These are phyloP conservation scores for Equus przewalskii DNA, from an alignment of 2,113 vertebrate genomes.

Conservation along the genomic window DNA sequence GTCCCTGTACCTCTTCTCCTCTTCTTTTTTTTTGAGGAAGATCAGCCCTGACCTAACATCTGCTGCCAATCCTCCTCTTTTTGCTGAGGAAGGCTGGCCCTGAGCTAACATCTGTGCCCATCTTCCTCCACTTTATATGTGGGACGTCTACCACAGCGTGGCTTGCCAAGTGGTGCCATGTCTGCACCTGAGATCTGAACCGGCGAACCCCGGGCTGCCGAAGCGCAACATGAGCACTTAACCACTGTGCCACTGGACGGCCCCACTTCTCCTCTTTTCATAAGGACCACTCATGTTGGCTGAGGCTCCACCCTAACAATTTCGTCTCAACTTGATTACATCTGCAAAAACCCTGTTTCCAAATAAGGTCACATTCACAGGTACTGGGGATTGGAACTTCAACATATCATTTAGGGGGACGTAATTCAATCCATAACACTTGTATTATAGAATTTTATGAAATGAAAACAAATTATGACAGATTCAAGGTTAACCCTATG, in stretches of 20 bases:
- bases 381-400: not conserved
- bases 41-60: no score
- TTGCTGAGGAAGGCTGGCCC: no score
- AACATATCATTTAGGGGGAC: not conserved
- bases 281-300: not conserved
- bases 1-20: not conserved
- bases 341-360: not conserved
- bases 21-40: not conserved
- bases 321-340: not conserved
- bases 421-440: not conserved
- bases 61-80: no score
- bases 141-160: no score
- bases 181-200: no score
- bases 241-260: no score
- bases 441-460: constrained; percentile 17
- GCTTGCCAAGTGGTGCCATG: no score
- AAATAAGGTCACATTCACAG: not conserved
- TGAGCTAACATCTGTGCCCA: no score
- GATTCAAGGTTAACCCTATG: not conserved
- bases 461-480: constrained; percentile 34
- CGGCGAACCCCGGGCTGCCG: no score
- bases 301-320: not conserved
- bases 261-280: not conserved
- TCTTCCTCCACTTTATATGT: no score
- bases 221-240: no score